A percentile compares a stretch with the other conserved stretches of the same genome.
These are phyloP conservation scores for Arrhopalites spinosus DNA, from an alignment of 2,888 invertebrate genomes.

Conservation along the genomic window DNA sequence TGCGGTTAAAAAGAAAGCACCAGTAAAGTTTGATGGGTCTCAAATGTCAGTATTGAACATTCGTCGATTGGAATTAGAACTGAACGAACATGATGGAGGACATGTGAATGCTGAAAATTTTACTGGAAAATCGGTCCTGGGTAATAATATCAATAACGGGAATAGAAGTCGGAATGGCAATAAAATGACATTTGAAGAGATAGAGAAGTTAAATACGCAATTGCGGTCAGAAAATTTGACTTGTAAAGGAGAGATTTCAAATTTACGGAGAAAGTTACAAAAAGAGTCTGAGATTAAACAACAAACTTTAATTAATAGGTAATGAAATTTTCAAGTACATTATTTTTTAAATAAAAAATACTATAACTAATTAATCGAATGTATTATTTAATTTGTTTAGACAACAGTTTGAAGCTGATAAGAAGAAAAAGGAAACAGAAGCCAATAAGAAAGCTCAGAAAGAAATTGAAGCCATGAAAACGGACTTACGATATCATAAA, in stretches of 20 bases:
- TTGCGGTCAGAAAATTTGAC: conserved; percentile 12
- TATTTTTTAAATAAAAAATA: not conserved
- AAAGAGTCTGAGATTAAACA: conserved; percentile 8
- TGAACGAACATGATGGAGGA: no score
- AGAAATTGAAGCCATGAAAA: not conserved
- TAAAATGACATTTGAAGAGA: conserved; percentile 1
- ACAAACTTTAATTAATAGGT: conserved; percentile 14
- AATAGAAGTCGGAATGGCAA: no score
- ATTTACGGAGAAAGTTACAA: conserved; percentile 26
- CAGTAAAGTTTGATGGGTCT: no score
- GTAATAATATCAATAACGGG: no score
- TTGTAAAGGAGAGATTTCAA: conserved; percentile 26
- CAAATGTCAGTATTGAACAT: no score
- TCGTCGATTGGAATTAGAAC: no score
- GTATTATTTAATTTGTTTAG: not conserved
- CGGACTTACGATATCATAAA: not conserved
- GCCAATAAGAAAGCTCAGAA: not conserved
- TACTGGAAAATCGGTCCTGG: no score
- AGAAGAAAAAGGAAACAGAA: not conserved
- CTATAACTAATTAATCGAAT: not conserved
- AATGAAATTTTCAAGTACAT: not conserved
- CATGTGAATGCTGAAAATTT: no score
- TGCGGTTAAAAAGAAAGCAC: no score
- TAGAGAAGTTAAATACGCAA: conserved; percentile 21
- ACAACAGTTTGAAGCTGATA: not conserved